A percentile compares a stretch with the other conserved stretches of the same genome.
Evolutionary conservation across 1,140 invertebrate species (phyloP).

Genomic region (Lordiphosa mommai): DNA sequence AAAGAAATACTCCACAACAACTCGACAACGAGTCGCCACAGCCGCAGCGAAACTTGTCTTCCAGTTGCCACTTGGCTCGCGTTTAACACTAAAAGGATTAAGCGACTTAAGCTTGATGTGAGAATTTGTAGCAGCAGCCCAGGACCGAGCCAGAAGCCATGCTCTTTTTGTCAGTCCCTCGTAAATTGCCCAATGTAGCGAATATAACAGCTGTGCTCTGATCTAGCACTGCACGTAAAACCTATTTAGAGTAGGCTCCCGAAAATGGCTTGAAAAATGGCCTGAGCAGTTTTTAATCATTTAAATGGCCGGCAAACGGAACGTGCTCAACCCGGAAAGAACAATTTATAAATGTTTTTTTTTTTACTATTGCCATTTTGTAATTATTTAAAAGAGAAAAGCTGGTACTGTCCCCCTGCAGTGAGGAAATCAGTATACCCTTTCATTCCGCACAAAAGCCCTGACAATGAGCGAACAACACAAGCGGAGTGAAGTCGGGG

Average conservation of each 20-base stretch:
- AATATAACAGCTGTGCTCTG: background rate
- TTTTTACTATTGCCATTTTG: conserved; percentile 2
- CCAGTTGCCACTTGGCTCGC: conserved; percentile 60
- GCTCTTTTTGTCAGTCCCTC: conserved; percentile 13
- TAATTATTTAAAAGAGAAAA: conserved; percentile 21
- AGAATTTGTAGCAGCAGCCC: conserved; percentile 63
- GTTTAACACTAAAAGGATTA: conserved; percentile 73
- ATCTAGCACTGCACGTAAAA: conserved; percentile 51
- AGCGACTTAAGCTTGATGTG: conserved; percentile 71
- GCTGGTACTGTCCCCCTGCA: conserved; percentile 8
- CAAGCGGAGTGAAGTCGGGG: conserved; percentile 6
- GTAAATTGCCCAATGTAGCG: conserved; percentile 53
- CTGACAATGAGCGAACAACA: conserved; percentile 44
- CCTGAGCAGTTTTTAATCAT: conserved; percentile 39
- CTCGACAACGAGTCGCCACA: conserved; percentile 1
- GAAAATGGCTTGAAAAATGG: conserved; percentile 38
- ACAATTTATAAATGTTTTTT: conserved; percentile 1
- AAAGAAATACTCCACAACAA: conserved; percentile 49
- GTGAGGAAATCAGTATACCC: conserved; percentile 8
- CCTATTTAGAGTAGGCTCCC: conserved; percentile 49
- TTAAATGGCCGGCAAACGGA: conserved; percentile 37
- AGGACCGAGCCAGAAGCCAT: conserved; percentile 18
- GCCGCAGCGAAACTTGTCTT: conserved; percentile 40
- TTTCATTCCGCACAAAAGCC: conserved; percentile 39
- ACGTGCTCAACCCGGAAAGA: conserved; percentile 40